Conservation (phyloP, 2,113 vertebrate genomes). For the Spermophilus dauricus region DNA sequence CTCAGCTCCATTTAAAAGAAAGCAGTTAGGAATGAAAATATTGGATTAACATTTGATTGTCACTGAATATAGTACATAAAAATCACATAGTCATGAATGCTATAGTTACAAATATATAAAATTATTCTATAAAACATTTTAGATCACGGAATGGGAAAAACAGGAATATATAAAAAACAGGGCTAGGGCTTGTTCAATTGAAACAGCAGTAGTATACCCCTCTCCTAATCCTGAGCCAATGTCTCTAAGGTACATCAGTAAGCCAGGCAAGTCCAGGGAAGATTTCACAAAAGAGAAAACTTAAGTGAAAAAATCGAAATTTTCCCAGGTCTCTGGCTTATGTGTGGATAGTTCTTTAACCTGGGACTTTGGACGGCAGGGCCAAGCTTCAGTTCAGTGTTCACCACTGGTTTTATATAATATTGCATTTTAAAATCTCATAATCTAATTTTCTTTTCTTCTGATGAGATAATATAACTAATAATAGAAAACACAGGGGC, state of each 20-base stretch:
- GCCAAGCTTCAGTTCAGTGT: neutral
- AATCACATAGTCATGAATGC: neutral
- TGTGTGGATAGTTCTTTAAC: neutral
- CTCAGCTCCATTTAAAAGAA: neutral
- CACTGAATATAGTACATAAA: neutral
- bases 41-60: neutral
- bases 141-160: neutral
- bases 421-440: neutral
- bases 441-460: neutral
- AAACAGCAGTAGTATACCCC: fast-evolving
- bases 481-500: neutral
- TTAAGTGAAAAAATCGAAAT: neutral
- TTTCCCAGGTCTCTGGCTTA: neutral
- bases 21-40: neutral
- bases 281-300: neutral
- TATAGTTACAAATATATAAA: too few relatives aligned
- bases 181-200: neutral
- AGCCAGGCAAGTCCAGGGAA: neutral
- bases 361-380: neutral
- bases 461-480: neutral
- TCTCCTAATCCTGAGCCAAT: fast-evolving
- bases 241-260: neutral
- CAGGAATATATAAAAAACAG: neutral
- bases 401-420: neutral
- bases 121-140: neutral